Evolutionary conservation across 1,140 invertebrate genomes (phyloP).

Genomic region (Linepithema humile): DNA sequence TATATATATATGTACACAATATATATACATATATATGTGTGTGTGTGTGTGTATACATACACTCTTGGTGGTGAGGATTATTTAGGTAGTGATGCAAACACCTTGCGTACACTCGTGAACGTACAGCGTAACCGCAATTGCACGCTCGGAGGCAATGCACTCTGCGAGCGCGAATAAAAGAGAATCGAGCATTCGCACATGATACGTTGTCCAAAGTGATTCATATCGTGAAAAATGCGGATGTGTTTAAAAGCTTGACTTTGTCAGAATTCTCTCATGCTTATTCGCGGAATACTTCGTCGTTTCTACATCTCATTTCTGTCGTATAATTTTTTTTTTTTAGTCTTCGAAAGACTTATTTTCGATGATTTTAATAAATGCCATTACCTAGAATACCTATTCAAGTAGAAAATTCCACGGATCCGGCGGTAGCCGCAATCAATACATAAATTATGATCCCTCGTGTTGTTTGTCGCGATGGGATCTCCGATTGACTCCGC

Average conservation of each 20-base stretch:
- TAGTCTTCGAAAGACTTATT: too few species aligned
- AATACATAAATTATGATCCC: constrained; percentile 6
- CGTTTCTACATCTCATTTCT: too few species aligned
- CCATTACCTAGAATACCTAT: too few species aligned
- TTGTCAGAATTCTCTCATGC: not conserved
- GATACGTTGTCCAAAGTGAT: not conserved
- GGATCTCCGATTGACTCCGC: not conserved
- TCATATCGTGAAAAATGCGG: not conserved
- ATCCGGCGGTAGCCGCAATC: not conserved
- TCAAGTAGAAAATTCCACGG: not conserved
- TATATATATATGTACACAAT: too few species aligned
- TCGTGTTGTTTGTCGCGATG: not conserved
- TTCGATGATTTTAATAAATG: too few species aligned
- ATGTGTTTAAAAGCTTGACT: not conserved
- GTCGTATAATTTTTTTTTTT: too few species aligned
- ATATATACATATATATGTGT: too few species aligned
- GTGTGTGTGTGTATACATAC: too few species aligned
- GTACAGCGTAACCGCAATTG: constrained; percentile 18
- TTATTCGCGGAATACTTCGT: not conserved
- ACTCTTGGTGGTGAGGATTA: constrained; percentile 45
- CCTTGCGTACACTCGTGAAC: constrained; percentile 17
- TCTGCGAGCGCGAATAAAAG: constrained; percentile 3
- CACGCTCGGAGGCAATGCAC: not conserved
- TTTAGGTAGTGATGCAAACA: constrained; percentile 50
- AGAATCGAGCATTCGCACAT: not conserved